Conservation (phyloP, 2,888 invertebrate species). For the Cryptosula pallasiana region DNA sequence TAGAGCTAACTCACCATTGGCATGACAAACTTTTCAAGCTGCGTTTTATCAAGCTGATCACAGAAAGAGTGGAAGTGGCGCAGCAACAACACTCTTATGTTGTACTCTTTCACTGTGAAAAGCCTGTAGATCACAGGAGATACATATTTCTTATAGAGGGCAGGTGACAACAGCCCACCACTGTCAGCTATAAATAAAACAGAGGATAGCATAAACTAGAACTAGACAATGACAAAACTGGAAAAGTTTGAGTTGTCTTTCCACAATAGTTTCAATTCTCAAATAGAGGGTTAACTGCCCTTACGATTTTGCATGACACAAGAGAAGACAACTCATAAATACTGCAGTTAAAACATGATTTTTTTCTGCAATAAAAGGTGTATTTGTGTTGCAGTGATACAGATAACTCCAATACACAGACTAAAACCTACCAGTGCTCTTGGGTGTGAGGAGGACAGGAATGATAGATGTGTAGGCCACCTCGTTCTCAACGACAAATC, state of each 20-base stretch:
- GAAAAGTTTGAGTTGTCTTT: too few relatives aligned
- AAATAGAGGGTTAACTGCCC: too few relatives aligned
- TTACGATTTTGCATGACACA: too few relatives aligned
- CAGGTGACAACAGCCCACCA: not conserved
- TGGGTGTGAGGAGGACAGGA: slow-evolving; percentile 66
- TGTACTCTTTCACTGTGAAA: slow-evolving; percentile 78
- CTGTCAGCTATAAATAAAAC: not conserved
- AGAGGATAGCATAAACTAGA: too few relatives aligned
- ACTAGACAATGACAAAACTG: too few relatives aligned
- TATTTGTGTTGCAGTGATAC: too few relatives aligned
- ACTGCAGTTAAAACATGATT: too few relatives aligned
- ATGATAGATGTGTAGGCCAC: slow-evolving; percentile 68
- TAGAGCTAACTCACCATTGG: too few relatives aligned
- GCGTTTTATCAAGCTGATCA: slow-evolving; percentile 68
- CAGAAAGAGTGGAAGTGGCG: slow-evolving; percentile 73
- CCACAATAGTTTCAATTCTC: too few relatives aligned
- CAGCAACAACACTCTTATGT: slow-evolving; percentile 72
- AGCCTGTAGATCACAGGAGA: slow-evolving; percentile 54
- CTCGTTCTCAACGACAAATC: slow-evolving; percentile 76
- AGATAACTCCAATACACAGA: too few relatives aligned
- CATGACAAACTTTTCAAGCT: slow-evolving; percentile 70
- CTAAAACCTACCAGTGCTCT: slow-evolving; percentile 61
- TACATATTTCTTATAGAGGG: not conserved
- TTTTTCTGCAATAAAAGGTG: too few relatives aligned
- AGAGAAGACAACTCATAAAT: too few relatives aligned